Evolutionary conservation across 2,888 invertebrate genomes (phyloP).

Genomic region (Drosophila flavopinicola): DNA sequence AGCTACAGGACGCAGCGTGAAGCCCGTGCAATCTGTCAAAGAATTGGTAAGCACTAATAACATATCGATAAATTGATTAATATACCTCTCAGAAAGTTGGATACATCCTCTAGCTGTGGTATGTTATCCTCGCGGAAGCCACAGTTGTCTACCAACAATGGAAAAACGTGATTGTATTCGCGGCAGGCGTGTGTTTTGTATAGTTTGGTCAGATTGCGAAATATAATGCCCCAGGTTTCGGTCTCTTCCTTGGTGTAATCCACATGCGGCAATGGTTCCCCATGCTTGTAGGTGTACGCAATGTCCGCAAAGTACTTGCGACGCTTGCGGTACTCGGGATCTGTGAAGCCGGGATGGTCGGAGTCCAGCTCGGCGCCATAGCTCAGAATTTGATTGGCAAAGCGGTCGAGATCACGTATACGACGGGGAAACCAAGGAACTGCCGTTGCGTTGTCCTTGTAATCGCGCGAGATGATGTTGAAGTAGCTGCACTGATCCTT

Average conservation of each 20-base stretch:
- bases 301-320: constrained; percentile 97
- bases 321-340: constrained; percentile 91
- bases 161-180: constrained; percentile 98
- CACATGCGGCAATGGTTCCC: constrained; percentile 95
- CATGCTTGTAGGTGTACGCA: constrained; percentile 97
- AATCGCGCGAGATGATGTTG: constrained; percentile 94
- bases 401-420: constrained; percentile 96
- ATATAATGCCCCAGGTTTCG: constrained; percentile 96
- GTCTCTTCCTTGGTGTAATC: constrained; percentile 95
- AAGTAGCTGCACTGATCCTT: constrained; percentile 90
- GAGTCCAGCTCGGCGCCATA: constrained; percentile 97
- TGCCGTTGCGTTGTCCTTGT: constrained; percentile 92
- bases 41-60: not conserved
- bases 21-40: constrained; percentile 95
- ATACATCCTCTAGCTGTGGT: constrained; percentile 98
- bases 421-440: constrained; percentile 99
- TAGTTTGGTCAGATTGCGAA: constrained; percentile 92
- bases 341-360: constrained; percentile 99
- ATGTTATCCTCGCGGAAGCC: constrained; percentile 97
- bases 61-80: not conserved
- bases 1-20: constrained; percentile 97
- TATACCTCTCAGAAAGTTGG: constrained; percentile 96
- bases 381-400: constrained; percentile 98
- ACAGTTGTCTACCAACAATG: constrained; percentile 96
- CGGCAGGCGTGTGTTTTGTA: constrained; percentile 98